Conservation (phyloP, 1,140 invertebrate genomes). For the Cotesia glomerata region DNA sequence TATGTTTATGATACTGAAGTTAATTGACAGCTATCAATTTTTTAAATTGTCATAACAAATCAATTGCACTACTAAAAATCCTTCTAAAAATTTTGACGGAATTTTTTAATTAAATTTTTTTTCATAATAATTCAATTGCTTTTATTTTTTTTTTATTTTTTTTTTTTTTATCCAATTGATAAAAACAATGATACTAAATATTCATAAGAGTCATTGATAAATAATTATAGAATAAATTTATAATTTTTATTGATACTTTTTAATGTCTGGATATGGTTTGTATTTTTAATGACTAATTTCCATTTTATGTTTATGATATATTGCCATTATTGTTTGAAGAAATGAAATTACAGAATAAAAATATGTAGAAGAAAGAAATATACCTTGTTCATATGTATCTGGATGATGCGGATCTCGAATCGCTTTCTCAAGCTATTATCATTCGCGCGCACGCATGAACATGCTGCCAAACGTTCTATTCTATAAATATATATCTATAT, state of each 20-base stretch:
- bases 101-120: too few relatives aligned
- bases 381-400: neutral
- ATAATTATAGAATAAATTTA: too few relatives aligned
- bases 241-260: too few relatives aligned
- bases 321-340: neutral
- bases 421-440: slow-evolving; percentile 4
- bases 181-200: too few relatives aligned
- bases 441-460: slow-evolving; percentile 9
- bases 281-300: too few relatives aligned
- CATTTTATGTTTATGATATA: too few relatives aligned
- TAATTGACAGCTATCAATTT: neutral
- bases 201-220: too few relatives aligned
- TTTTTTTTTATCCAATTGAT: too few relatives aligned
- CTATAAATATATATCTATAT: neutral
- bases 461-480: neutral
- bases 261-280: too few relatives aligned
- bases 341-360: neutral
- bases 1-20: slow-evolving; percentile 37
- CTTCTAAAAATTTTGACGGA: too few relatives aligned
- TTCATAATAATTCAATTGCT: too few relatives aligned
- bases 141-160: too few relatives aligned
- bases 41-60: neutral
- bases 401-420: neutral
- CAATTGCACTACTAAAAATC: neutral
- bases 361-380: neutral